Evolutionary conservation across 2,888 invertebrate genomes (phyloP).

Genomic region (Halictus ligatus): DNA sequence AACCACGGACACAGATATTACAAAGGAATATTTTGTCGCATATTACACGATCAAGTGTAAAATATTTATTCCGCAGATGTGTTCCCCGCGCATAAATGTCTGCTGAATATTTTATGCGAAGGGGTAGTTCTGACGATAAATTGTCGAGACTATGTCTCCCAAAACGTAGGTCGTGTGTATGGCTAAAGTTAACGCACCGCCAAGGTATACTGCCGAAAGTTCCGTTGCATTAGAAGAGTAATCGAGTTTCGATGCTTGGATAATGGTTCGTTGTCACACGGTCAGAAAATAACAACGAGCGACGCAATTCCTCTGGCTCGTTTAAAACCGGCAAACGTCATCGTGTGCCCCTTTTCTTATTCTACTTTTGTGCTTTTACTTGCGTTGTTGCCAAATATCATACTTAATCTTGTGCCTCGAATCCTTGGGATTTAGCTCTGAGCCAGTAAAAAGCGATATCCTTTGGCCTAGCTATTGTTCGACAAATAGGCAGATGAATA

Average conservation of each 20-base stretch:
- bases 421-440: neutral
- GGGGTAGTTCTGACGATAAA: neutral
- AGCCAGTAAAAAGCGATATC: neutral
- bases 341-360: conserved; percentile 1
- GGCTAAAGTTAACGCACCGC: conserved; percentile 43
- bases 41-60: neutral
- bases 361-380: neutral
- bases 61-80: neutral
- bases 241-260: conserved; percentile 1
- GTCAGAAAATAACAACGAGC: conserved; percentile 51
- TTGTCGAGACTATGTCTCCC: neutral
- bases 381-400: neutral
- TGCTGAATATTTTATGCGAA: neutral
- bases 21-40: neutral
- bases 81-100: neutral
- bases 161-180: neutral
- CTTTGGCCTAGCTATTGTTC: neutral
- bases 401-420: neutral
- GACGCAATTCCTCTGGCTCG: conserved; percentile 59
- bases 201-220: conserved; percentile 37
- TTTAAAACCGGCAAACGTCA: conserved; percentile 25
- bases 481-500: neutral
- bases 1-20: neutral
- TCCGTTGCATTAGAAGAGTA: conserved; percentile 30
- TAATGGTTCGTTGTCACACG: conserved; percentile 44